Evolutionary conservation across 2,113 vertebrate genomes (phyloP).

Genomic region (Phalacrocorax aristotelis): DNA sequence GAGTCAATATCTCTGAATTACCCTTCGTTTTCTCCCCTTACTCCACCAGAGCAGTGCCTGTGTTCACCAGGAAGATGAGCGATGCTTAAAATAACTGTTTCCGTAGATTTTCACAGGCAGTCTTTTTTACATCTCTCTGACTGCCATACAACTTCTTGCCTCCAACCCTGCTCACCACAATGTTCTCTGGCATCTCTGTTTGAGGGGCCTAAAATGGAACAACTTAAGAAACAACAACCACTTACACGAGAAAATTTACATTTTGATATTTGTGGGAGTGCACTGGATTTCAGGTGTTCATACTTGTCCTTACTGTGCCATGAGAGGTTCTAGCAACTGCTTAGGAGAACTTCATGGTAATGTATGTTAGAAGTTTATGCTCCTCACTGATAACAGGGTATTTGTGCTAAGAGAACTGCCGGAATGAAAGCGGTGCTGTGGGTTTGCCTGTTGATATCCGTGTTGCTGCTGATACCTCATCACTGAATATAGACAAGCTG

Average conservation of each 20-base stretch:
- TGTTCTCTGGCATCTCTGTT: background rate
- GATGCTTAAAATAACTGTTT: background rate
- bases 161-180: background rate
- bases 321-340: background rate
- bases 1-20: background rate
- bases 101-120: background rate
- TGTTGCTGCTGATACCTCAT: background rate
- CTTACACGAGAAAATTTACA: background rate
- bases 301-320: background rate
- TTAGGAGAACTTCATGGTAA: background rate
- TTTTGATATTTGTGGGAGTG: background rate
- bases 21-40: background rate
- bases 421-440: background rate
- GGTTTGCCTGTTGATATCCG: background rate
- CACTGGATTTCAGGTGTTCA: background rate
- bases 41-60: background rate
- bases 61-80: background rate
- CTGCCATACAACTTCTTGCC: background rate
- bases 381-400: background rate
- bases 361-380: fast-evolving
- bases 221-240: background rate
- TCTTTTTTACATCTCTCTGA: background rate
- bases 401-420: background rate
- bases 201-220: background rate
- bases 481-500: background rate